These are phyloP conservation scores for Brachyptera putata DNA, from an alignment of 2,888 invertebrate genomes.

Conservation along the genomic window DNA sequence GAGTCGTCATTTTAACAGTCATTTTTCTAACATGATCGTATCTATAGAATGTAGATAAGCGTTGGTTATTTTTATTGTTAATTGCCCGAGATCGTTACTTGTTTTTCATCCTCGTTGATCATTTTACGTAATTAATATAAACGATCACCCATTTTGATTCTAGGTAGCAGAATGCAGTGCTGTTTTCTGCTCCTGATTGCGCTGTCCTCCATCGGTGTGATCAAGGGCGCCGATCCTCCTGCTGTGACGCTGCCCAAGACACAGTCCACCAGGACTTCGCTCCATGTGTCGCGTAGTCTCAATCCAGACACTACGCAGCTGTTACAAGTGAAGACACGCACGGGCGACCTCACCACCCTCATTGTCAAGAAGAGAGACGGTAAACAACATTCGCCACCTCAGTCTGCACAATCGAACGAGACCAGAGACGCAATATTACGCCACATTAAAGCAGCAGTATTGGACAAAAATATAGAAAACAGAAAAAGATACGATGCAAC, in stretches of 20 bases:
- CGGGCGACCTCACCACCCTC: slow-evolving; percentile 71
- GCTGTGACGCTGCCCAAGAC: slow-evolving; percentile 26
- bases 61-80: too few species aligned
- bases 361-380: slow-evolving; percentile 67
- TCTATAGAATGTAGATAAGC: too few species aligned
- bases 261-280: slow-evolving; percentile 38
- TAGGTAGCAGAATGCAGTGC: too few species aligned
- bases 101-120: too few species aligned
- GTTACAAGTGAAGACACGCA: slow-evolving; percentile 68
- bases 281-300: slow-evolving; percentile 51
- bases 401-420: slow-evolving; percentile 27
- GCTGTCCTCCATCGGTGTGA: slow-evolving; percentile 45
- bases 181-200: slow-evolving; percentile 45
- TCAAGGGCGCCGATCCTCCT: slow-evolving; percentile 11
- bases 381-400: slow-evolving; percentile 41
- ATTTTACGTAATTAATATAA: too few species aligned
- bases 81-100: too few species aligned
- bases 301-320: slow-evolving; percentile 74
- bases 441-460: slow-evolving; percentile 9
- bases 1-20: too few species aligned
- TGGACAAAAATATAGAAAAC: too few species aligned
- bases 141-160: too few species aligned
- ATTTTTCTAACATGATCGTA: too few species aligned
- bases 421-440: slow-evolving; percentile 37
- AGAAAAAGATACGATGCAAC: background rate